Evolutionary conservation across 2,888 invertebrate species (phyloP), one percentile per base, ranked within the genome.

Genomic region (Acanthosepion pharaonis): DNA sequence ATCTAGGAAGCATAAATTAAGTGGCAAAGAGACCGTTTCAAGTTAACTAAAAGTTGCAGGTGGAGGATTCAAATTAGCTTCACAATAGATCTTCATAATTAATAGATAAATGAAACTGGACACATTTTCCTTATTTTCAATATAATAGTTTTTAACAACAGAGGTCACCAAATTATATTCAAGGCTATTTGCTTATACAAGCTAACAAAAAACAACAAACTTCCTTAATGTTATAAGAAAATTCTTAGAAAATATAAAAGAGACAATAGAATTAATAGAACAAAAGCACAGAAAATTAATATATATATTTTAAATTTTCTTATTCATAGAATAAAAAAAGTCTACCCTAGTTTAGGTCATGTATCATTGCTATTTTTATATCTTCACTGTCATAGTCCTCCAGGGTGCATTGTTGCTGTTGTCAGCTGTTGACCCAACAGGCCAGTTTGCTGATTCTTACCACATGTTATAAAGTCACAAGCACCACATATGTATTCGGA

Each of bases 1-100:
- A n/a, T 78, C 11, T 33, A 2, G n/a, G n/a, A n/a, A 33, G n/a
- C n/a, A 78, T 11, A 78, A n/a, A n/a, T n/a, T 33, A n/a, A 23
- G 78, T 78, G 33, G n/a, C 78, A 78, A 78, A 78, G n/a, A 78
- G 78, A n/a, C 78, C n/a, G 78, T n/a, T 78, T 78, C 78, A 78
- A 78, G 33, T 78, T 78, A n/a, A 33, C 78, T 2, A 78, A n/a
- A 78, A 78, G 33, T n/a, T 9, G 8, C 78, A 28, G 8, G 9
- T 2, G n/a, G 18, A 6, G 78, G 78, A n/a, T 9, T 33, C 78
- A 78, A 78, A 15, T 78, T n/a, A 33, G 78, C 78, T 78, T 78
- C n/a, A 78, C 78, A 78, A 78, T 78, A 78, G n/a, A 78, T 78
- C 78, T 15, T 78, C 78, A 78, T 78, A 78, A 78, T 78, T 33